Base-by-base conservation (phyloP, 2,797 vertebrate species). In the Microhierax caerulescens region DNA sequence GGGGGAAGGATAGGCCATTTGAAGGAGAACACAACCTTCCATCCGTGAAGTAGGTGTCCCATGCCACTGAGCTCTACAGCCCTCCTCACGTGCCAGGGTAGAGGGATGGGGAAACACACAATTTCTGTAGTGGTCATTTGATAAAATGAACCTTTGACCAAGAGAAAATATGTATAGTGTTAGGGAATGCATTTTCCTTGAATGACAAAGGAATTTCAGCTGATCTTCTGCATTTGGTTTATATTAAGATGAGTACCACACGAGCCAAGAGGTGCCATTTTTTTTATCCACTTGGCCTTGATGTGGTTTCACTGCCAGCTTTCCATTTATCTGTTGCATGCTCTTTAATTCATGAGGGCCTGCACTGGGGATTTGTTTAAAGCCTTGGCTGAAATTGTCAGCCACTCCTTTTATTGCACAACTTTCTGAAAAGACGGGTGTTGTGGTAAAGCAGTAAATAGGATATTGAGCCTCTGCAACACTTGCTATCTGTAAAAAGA, bases 331-430 rank as follows among this genome's bases (percentile, higher is more conserved):
- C 81, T 86, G 41, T 81, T 92, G 67, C 3, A 0, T 85, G 57
- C 67, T 95, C 80, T 97, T 97, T 92, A 94, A 95, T 97, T 95
- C 94, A 90, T 88, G 89, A 95, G 75, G 54, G 67, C 34, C 51
- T 76, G 63, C 93, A 51, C 88, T 76, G 59, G 95, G 88, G 88
- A 91, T 97, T 96, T 94, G 83, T 95, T 94, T 95, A 93, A 95
- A 97, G 82, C 85, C 91, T 76, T 87, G 57, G 60, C 82, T 96
- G 91, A 93, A 93, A 90, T 94, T 94, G 87, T 91, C 75, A 93
- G 78, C 76, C 88, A 50, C 81, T 88, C 59, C 84, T 95, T 95
- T 94, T 91, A 91, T 65, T 86, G 90, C 91, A 60, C 53, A 28
- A 91, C 75, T 50, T 87, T 85, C 81, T 85, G 90, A 78, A 76